Conservation (phyloP, 2,113 vertebrate species). For the Anolis carolinensis region DNA sequence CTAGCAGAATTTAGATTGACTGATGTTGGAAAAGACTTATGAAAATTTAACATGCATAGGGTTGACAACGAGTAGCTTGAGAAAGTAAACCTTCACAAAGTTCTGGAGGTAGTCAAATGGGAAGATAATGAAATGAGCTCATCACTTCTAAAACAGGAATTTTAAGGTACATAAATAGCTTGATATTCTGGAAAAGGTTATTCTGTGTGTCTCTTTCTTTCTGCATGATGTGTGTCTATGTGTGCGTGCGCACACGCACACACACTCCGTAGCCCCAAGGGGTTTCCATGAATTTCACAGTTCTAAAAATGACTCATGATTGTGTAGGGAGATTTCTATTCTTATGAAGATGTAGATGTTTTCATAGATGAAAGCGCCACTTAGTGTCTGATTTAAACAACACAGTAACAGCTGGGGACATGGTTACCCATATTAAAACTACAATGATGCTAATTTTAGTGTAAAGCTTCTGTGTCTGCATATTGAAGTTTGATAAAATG, state of each 20-base stretch:
- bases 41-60: background rate
- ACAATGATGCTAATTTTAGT: slow-evolving; percentile 9
- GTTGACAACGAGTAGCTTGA: background rate
- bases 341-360: slow-evolving; percentile 29
- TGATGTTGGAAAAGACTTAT: background rate
- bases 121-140: slow-evolving; percentile 2
- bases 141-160: slow-evolving; percentile 37
- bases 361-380: background rate
- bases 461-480: background rate
- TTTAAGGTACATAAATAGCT: slow-evolving; percentile 45
- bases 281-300: slow-evolving; percentile 45
- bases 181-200: slow-evolving; percentile 42
- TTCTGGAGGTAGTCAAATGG: background rate
- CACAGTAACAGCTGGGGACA: background rate
- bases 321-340: slow-evolving; percentile 34
- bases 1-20: background rate
- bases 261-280: slow-evolving; percentile 44
- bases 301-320: slow-evolving; percentile 40
- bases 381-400: background rate
- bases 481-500: slow-evolving; percentile 18
- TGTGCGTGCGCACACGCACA: background rate
- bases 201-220: slow-evolving; percentile 27
- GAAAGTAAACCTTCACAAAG: background rate
- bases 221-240: slow-evolving; percentile 17
- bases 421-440: slow-evolving; percentile 9